These are phyloP conservation scores for Bufo bufo DNA, from an alignment of 2,113 vertebrate genomes.

Conservation along the genomic window DNA sequence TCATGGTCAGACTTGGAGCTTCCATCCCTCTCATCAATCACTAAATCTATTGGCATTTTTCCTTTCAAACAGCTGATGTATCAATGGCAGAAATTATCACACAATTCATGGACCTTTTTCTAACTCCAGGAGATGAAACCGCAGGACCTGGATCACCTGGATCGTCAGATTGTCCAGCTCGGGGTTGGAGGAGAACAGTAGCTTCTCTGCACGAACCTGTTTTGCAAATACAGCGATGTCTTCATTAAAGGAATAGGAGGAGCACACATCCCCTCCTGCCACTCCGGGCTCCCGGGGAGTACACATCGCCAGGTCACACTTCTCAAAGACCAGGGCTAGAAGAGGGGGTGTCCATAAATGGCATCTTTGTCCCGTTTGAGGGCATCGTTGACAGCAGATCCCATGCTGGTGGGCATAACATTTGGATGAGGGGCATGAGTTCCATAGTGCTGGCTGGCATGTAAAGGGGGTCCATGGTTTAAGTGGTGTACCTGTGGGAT, in stretches of 20 bases:
- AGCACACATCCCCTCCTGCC: slow-evolving; percentile 93
- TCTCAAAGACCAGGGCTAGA: slow-evolving; percentile 98
- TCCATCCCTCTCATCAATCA: slow-evolving; percentile 98
- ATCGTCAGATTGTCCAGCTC: slow-evolving; percentile 99
- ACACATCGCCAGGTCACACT: slow-evolving; percentile 99
- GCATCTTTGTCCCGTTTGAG: slow-evolving; percentile 99
- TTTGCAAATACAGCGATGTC: slow-evolving; percentile 97
- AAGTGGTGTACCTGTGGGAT: slow-evolving; percentile 98
- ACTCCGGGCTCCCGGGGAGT: slow-evolving; percentile 95
- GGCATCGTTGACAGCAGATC: slow-evolving; percentile 99
- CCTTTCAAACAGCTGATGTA: slow-evolving; percentile 99
- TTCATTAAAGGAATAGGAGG: slow-evolving; percentile 96
- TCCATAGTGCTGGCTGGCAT: slow-evolving; percentile 98
- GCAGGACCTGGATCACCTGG: slow-evolving; percentile 99
- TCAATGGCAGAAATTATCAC: slow-evolving; percentile 99
- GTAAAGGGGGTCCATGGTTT: slow-evolving; percentile 98
- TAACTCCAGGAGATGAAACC: slow-evolving; percentile 99
- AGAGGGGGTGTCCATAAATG: slow-evolving; percentile 99
- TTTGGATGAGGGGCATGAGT: slow-evolving; percentile 97
- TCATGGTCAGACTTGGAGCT: slow-evolving; percentile 99
- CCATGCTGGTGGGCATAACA: slow-evolving; percentile 99
- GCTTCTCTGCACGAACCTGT: slow-evolving; percentile 98
- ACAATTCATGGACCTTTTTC: slow-evolving; percentile 99
- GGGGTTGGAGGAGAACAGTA: slow-evolving; percentile 98
- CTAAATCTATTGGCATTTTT: slow-evolving; percentile 99